A percentile compares a stretch with the other conserved stretches of the same genome.
Conservation (phyloP, 2,797 vertebrate species). For the Mycteria americana region DNA sequence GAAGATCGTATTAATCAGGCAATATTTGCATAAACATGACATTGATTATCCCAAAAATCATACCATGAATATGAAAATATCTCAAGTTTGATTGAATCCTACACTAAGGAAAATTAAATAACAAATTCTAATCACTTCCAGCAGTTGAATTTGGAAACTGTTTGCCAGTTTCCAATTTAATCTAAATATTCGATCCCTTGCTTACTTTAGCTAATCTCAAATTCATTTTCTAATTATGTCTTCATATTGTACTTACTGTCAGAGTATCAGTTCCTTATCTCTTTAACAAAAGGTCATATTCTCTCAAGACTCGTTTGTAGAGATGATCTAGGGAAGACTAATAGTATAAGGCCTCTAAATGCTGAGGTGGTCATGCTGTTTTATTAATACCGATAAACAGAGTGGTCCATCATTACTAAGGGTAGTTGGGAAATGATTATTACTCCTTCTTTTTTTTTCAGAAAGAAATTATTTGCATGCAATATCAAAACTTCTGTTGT, state of each 20-base stretch:
- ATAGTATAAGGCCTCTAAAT: not conserved
- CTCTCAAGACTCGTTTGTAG: not conserved
- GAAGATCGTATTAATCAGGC: not conserved
- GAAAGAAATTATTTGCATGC: not conserved
- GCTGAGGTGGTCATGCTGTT: not conserved
- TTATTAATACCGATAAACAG: not conserved
- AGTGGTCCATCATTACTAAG: not conserved
- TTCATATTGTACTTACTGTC: not conserved
- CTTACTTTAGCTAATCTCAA: not conserved
- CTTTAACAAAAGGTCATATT: not conserved
- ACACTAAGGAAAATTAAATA: not conserved
- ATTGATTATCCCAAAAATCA: not conserved
- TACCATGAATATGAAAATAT: not conserved
- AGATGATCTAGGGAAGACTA: not conserved
- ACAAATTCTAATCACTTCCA: constrained; percentile 7
- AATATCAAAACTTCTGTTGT: not conserved
- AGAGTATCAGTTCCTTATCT: not conserved
- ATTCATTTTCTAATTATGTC: not conserved
- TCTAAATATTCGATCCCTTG: not conserved
- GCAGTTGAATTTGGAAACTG: not conserved
- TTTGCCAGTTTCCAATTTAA: not conserved
- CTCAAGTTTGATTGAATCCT: not conserved
- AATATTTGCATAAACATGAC: constrained; percentile 20
- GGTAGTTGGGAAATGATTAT: not conserved
- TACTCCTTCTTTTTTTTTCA: not conserved